A percentile compares a stretch with the other conserved stretches of the same genome.
These are phyloP conservation scores for Fragum whitleyi DNA, from an alignment of 2,888 invertebrate genomes.

Conservation along the genomic window DNA sequence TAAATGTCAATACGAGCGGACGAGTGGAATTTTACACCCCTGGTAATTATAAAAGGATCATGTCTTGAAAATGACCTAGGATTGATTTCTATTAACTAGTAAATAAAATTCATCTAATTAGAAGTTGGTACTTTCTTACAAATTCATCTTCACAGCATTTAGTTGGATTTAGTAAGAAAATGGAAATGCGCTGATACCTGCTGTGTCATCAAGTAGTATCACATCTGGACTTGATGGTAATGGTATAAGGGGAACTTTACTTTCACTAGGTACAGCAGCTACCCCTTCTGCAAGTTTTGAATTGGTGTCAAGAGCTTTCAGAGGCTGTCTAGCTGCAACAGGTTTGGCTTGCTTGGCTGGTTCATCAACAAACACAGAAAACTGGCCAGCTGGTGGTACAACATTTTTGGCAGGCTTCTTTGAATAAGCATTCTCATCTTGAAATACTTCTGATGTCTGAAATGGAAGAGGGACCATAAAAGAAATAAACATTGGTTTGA, in stretches of 20 bases:
- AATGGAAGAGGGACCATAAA: too few species aligned
- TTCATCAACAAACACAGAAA: conserved; percentile 75
- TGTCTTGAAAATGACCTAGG: too few species aligned
- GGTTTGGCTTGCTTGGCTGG: conserved; percentile 41
- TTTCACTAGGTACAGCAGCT: conserved; percentile 56
- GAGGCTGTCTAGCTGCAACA: conserved; percentile 39
- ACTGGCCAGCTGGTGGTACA: conserved; percentile 62
- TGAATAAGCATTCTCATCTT: conserved; percentile 75
- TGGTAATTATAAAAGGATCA: too few species aligned
- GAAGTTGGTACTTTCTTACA: too few species aligned
- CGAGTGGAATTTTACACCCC: too few species aligned
- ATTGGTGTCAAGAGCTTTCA: conserved; percentile 38
- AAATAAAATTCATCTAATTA: too few species aligned
- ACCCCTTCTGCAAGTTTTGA: conserved; percentile 52
- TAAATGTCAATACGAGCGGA: too few species aligned
- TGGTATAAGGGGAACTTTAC: conserved; percentile 49
- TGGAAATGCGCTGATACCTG: too few species aligned
- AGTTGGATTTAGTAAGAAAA: too few species aligned
- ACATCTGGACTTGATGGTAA: conserved; percentile 56
- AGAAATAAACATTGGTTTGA: too few species aligned
- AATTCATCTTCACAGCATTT: too few species aligned
- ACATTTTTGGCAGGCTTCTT: conserved; percentile 66
- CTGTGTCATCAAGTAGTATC: conserved; percentile 50
- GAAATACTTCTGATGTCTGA: conserved; percentile 46
- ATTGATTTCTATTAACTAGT: too few species aligned